Evolutionary conservation across 1,140 invertebrate species (phyloP).

Genomic region (Macrostomum lignano): DNA sequence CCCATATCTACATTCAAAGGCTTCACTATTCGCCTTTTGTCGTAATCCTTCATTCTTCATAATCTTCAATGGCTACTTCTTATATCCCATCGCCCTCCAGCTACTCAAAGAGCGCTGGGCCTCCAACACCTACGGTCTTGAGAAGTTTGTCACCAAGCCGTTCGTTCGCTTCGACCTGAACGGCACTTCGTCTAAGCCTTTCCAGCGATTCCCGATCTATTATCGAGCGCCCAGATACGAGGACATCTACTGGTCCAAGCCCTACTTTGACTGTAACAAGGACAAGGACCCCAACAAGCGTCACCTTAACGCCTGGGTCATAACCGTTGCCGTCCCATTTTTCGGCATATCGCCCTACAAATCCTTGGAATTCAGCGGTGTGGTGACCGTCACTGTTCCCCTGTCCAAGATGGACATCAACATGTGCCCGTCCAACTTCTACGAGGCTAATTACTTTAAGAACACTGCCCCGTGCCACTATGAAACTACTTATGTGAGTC

Average conservation of each 20-base stretch:
- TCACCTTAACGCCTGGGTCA: constrained; percentile 85
- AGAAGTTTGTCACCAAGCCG: constrained; percentile 69
- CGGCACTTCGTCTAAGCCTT: constrained; percentile 16
- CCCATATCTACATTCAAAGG: too few relatives aligned
- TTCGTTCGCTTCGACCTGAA: constrained; percentile 54
- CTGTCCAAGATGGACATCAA: constrained; percentile 65
- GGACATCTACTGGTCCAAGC: constrained; percentile 63
- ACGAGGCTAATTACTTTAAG: constrained; percentile 70
- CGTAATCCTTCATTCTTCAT: too few relatives aligned
- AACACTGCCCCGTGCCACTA: constrained; percentile 71
- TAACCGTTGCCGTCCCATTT: constrained; percentile 75
- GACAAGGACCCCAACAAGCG: constrained; percentile 45
- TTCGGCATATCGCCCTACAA: constrained; percentile 37
- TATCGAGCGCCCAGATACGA: constrained; percentile 33
- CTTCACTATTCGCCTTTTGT: too few relatives aligned
- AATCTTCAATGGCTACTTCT: too few relatives aligned
- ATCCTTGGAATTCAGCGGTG: constrained; percentile 62
- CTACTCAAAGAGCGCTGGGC: constrained; percentile 54
- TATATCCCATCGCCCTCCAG: too few relatives aligned
- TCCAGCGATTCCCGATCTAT: constrained; percentile 58
- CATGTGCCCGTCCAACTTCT: constrained; percentile 59
- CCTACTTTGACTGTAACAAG: constrained; percentile 73
- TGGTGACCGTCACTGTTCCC: constrained; percentile 66
- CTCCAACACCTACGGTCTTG: constrained; percentile 61
- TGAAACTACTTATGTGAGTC: constrained; percentile 66